Evolutionary conservation across 2,888 invertebrate genomes (phyloP).

Genomic region (Spilarctia lutea): DNA sequence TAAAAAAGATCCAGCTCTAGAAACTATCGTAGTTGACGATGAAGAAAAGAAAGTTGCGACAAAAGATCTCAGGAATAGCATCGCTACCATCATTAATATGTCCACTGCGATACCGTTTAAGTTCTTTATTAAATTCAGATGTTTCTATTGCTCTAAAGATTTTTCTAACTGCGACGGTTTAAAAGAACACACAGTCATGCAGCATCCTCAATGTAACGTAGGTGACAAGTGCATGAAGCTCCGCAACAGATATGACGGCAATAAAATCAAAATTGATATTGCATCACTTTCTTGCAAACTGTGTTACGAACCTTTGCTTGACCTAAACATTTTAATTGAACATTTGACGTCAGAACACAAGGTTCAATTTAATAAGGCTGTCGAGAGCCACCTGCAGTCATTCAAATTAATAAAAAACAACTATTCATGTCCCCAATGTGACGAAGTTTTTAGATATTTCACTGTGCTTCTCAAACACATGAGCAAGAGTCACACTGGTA

Average conservation of each 20-base stretch:
- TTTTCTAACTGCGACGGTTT: conserved; percentile 69
- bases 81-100: conserved; percentile 73
- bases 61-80: conserved; percentile 64
- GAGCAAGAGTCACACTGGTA: conserved; percentile 65
- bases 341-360: conserved; percentile 66
- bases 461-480: conserved; percentile 68
- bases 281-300: conserved; percentile 68
- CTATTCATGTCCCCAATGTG: conserved; percentile 70
- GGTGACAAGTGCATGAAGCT: conserved; percentile 69
- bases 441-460: conserved; percentile 66
- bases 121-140: conserved; percentile 70
- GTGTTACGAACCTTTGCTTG: conserved; percentile 59
- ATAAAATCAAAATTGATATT: conserved; percentile 72
- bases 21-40: conserved; percentile 47
- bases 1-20: conserved; percentile 32
- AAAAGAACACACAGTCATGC: conserved; percentile 65
- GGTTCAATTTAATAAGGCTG: conserved; percentile 56
- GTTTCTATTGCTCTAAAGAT: conserved; percentile 77
- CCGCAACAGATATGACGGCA: conserved; percentile 67
- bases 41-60: conserved; percentile 58
- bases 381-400: conserved; percentile 61
- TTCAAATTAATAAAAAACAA: conserved; percentile 67
- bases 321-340: conserved; percentile 60
- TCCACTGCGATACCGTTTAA: conserved; percentile 77
- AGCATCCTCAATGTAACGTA: conserved; percentile 72